Conservation (phyloP, 1,140 invertebrate species). For the Achroia grisella region DNA sequence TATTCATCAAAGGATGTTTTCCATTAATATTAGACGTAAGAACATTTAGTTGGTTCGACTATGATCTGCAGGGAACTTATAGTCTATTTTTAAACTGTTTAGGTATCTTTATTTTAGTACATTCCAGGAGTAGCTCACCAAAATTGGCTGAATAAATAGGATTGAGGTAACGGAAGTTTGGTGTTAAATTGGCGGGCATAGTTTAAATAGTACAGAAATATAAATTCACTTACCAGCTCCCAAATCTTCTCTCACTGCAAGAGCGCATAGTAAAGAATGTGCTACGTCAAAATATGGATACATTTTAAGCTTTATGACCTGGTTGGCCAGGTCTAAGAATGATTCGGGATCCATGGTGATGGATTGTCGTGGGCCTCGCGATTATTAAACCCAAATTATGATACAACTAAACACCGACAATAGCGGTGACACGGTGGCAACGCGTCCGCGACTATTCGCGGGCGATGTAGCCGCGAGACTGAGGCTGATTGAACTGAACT, state of each 20-base stretch:
- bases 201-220: constrained; percentile 31
- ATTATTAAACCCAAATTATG: constrained; percentile 26
- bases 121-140: constrained; percentile 14
- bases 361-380: constrained; percentile 29
- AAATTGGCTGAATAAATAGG: constrained; percentile 11
- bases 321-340: constrained; percentile 97
- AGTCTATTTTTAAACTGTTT: constrained; percentile 56
- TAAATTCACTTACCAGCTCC: constrained; percentile 82
- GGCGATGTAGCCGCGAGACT: constrained; percentile 64
- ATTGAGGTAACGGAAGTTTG: constrained; percentile 23
- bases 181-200: constrained; percentile 27
- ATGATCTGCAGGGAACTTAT: constrained; percentile 32
- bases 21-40: too few relatives aligned
- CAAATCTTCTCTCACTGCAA: constrained; percentile 96
- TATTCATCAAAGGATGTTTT: too few relatives aligned
- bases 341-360: constrained; percentile 94
- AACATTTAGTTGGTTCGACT: not conserved
- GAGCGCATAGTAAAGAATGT: constrained; percentile 91
- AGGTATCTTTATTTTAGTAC: constrained; percentile 57
- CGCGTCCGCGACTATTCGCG: constrained; percentile 60
- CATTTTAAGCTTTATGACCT: constrained; percentile 99
- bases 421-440: constrained; percentile 33
- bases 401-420: constrained; percentile 68
- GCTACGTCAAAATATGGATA: constrained; percentile 99
- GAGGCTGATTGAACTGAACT: constrained; percentile 15